Conservation (phyloP, 2,888 invertebrate genomes). For the Tortricodes alternella region DNA sequence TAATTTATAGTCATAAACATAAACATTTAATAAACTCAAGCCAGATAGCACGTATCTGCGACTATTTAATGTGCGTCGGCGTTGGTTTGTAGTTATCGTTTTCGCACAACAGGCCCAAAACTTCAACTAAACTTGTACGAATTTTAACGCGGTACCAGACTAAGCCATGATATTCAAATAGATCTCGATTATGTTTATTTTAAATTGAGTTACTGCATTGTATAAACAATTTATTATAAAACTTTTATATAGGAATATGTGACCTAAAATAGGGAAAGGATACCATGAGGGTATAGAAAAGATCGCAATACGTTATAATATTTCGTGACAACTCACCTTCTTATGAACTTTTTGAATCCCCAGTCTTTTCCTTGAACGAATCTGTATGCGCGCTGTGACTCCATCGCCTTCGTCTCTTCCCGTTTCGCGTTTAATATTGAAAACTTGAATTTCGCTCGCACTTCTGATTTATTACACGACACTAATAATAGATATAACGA, state of each 20-base stretch:
- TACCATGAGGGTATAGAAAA: slow-evolving; percentile 2
- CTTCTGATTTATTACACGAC: slow-evolving; percentile 99
- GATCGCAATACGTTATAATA: neutral
- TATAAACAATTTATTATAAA: too few species aligned
- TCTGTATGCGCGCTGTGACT: slow-evolving; percentile 97
- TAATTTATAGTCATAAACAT: slow-evolving; percentile 1
- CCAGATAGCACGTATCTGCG: slow-evolving; percentile 18
- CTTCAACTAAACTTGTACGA: slow-evolving; percentile 1
- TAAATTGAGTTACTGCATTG: too few species aligned
- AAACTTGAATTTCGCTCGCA: slow-evolving; percentile 99
- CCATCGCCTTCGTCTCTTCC: slow-evolving; percentile 99
- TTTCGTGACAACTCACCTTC: slow-evolving; percentile 75
- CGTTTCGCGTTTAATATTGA: slow-evolving; percentile 99
- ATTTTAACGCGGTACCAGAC: neutral
- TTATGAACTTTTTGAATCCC: slow-evolving; percentile 99
- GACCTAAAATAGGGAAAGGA: neutral
- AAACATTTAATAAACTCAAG: slow-evolving; percentile 11
- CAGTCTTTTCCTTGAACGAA: slow-evolving; percentile 99
- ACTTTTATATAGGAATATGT: too few species aligned
- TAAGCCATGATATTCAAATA: slow-evolving; percentile 20
- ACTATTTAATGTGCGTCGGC: slow-evolving; percentile 23
- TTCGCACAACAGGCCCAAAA: slow-evolving; percentile 20
- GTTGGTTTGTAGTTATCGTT: slow-evolving; percentile 21
- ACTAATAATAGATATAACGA: slow-evolving; percentile 99
- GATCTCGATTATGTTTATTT: neutral